Conservation (phyloP, 2,888 invertebrate genomes). For the Gandaritis pyraliata region DNA sequence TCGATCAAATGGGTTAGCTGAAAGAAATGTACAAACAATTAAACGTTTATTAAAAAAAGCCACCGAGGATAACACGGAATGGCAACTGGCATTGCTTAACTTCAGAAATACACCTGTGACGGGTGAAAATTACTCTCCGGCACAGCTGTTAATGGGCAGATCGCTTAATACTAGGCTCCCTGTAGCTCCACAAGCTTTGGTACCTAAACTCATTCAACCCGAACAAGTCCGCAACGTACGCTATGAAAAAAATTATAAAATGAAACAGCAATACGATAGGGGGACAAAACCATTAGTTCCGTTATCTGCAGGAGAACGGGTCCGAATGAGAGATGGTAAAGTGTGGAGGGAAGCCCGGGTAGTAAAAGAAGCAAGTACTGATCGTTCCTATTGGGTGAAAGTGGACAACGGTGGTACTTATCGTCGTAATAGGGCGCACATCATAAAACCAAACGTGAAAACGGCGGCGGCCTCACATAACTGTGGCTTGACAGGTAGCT, state of each 20-base stretch:
- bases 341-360: not conserved
- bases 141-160: slow-evolving; percentile 12
- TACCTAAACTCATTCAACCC: not conserved
- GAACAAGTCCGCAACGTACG: not conserved
- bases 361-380: not conserved
- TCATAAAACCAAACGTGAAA: slow-evolving; percentile 2
- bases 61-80: slow-evolving; percentile 24
- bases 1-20: slow-evolving; percentile 28
- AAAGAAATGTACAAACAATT: slow-evolving; percentile 27
- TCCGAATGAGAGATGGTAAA: slow-evolving; percentile 2
- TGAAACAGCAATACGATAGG: not conserved
- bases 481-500: not conserved
- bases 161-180: slow-evolving; percentile 19
- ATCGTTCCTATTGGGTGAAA: slow-evolving; percentile 17
- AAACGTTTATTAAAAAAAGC: slow-evolving; percentile 27
- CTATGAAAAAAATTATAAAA: not conserved
- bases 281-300: not conserved
- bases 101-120: slow-evolving; percentile 33
- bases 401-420: slow-evolving; percentile 19
- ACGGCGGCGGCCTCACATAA: not conserved
- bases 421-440: slow-evolving; percentile 11
- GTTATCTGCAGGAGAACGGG: not conserved
- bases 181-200: not conserved
- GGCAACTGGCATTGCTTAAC: slow-evolving; percentile 24
- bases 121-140: slow-evolving; percentile 14